A percentile compares a stretch with the other conserved stretches of the same genome.
phyloP scores from a whole-genome alignment of 1,140 invertebrate genomes.

The Carposina sasakii region DNA sequence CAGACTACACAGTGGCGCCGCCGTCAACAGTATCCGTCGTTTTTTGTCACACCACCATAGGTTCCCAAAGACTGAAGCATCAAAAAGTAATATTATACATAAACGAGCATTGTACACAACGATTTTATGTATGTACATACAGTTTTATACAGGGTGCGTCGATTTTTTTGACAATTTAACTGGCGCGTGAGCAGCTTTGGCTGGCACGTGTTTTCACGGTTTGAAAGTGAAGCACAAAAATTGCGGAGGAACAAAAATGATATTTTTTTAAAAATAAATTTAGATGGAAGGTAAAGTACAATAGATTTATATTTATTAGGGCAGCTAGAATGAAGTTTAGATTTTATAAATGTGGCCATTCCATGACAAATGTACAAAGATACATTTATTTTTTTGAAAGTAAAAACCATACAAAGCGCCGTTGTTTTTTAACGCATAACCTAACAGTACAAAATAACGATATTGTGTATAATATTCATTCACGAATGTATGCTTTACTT shows the following conservation, averaged over 20 bases:
- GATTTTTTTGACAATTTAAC: no score
- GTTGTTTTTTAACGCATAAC: conserved; percentile 36
- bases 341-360: conserved; percentile 35
- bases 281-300: no score
- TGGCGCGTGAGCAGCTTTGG: no score
- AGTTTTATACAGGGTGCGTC: no score
- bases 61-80: conserved; percentile 54
- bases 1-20: no score
- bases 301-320: conserved; percentile 20
- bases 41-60: conserved; percentile 46
- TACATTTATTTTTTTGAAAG: conserved; percentile 7
- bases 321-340: conserved; percentile 30
- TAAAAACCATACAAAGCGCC: conserved; percentile 9
- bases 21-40: no score
- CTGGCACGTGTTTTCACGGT: no score
- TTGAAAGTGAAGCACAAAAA: no score
- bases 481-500: conserved; percentile 65
- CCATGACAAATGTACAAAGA: conserved; percentile 28
- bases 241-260: no score
- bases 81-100: conserved; percentile 2
- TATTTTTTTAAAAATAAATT: no score
- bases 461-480: conserved; percentile 59
- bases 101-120: not conserved
- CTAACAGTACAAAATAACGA: conserved; percentile 67
- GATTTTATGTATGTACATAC: no score